Base-by-base conservation (phyloP, 2,113 vertebrate genomes). In the Ptilonorhynchus violaceus region DNA sequence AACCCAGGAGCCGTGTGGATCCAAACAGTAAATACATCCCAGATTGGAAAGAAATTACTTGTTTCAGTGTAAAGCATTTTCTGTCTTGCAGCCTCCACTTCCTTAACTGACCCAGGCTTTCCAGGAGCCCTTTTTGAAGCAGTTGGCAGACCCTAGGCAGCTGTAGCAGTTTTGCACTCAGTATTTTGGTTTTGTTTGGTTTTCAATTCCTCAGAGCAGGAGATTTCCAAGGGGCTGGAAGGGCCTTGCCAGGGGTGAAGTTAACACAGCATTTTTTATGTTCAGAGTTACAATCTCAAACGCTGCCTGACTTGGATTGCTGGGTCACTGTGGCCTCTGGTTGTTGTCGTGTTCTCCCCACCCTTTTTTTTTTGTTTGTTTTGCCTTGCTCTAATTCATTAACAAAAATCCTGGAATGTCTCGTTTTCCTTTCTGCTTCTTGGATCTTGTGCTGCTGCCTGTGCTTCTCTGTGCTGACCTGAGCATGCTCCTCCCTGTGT, bases 231-330 rank as follows among this genome's bases (percentile, higher is more conserved):
- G 55, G 80, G 50, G 58, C 67, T 69, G 17, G 46, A 11, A 52
- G 37, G 66, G 21, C 56, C 64, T 79, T 87, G 80, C 27, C 49
- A 64, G 77, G 58, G 80, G 56, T 47, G 24, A n/a, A 59, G 58
- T 59, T 18, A 93, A 92, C 95, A 97, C 85, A 96, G 92, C 92
- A 95, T 96, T 97, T 89, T 84, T 94, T 95, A 96, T 96, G 79
- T 93, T 91, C 63, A 60, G 25, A 93, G 44, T 93, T 93, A n/a
- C 83, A 31, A 55, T 69, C 39, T 18, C 19, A 59, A 67, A 76
- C 37, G 10, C 89, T 91, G 56, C 37, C 62, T 92, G 74, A 93
- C 88, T 62, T n/a, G 55, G 56, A 81, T 88, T 83, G 77, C 89
- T 96, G 78, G 47, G 41, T 93, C 87, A 81, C 53, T 49, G 63